Evolutionary conservation across 2,797 vertebrate genomes (phyloP).

Genomic region (Spheniscus humboldti): DNA sequence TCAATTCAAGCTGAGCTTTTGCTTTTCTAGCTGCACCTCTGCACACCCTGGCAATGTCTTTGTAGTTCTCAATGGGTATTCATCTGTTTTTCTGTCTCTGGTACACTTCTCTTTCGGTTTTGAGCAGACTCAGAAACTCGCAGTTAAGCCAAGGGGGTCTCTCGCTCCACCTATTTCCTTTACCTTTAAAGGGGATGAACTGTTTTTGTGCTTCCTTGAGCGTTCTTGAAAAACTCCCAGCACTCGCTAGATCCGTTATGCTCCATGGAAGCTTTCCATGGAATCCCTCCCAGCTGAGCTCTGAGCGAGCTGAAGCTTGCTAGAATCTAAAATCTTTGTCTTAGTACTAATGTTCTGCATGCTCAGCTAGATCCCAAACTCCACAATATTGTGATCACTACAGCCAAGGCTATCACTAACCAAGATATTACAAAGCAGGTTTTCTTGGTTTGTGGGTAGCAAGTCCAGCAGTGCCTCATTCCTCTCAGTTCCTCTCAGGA

Average conservation of each 20-base stretch:
- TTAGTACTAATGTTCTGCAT: background rate
- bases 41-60: background rate
- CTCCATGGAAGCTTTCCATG: background rate
- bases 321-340: background rate
- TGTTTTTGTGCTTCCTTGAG: background rate
- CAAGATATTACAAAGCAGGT: background rate
- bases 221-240: background rate
- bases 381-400: background rate
- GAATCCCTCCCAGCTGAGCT: background rate
- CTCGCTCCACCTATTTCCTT: background rate
- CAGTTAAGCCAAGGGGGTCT: background rate
- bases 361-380: background rate
- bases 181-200: background rate
- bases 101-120: background rate
- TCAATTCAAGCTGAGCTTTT: background rate
- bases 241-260: background rate
- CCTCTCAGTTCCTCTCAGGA: too few relatives aligned
- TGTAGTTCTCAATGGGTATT: background rate
- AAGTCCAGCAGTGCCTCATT: background rate
- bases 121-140: background rate
- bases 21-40: background rate
- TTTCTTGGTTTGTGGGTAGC: background rate
- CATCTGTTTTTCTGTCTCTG: background rate
- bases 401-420: background rate
- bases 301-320: background rate